These are phyloP conservation scores for Leucophenga maculata DNA, from an alignment of 2,888 invertebrate genomes.

Conservation along the genomic window DNA sequence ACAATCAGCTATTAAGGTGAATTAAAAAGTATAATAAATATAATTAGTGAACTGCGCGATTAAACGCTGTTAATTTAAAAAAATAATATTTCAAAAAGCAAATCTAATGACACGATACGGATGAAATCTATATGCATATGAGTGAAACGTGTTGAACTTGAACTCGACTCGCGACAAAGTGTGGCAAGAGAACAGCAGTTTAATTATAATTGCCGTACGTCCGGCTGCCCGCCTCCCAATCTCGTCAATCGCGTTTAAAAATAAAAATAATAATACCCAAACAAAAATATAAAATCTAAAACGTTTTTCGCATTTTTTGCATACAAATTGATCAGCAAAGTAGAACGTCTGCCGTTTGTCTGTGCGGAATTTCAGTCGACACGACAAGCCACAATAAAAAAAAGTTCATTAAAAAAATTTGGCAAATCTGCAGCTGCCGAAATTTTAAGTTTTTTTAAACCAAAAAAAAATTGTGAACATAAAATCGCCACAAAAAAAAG, in stretches of 20 bases:
- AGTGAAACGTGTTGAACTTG: slow-evolving; percentile 23
- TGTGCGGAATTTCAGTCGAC: not conserved
- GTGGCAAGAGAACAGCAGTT: not conserved
- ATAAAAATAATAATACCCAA: not conserved
- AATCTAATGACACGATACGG: not conserved
- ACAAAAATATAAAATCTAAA: not conserved
- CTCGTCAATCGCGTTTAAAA: not conserved
- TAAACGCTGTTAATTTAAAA: not conserved
- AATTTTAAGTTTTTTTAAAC: no score
- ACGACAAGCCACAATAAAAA: not conserved
- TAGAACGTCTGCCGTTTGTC: slow-evolving; percentile 22
- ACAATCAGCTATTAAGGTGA: not conserved
- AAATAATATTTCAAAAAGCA: not conserved
- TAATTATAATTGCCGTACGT: not conserved
- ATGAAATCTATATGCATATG: slow-evolving; percentile 8
- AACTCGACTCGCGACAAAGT: slow-evolving; percentile 5
- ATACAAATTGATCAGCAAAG: slow-evolving; percentile 8
- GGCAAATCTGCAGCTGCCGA: no score
- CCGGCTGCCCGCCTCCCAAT: no score
- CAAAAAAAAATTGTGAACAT: not conserved
- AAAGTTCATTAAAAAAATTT: no score
- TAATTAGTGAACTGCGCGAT: not conserved
- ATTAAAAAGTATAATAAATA: not conserved
- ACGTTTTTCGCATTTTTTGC: slow-evolving; percentile 1
- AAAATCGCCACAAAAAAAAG: not conserved